Evolutionary conservation across 2,797 vertebrate species (phyloP).

Genomic region (Cygnus olor): DNA sequence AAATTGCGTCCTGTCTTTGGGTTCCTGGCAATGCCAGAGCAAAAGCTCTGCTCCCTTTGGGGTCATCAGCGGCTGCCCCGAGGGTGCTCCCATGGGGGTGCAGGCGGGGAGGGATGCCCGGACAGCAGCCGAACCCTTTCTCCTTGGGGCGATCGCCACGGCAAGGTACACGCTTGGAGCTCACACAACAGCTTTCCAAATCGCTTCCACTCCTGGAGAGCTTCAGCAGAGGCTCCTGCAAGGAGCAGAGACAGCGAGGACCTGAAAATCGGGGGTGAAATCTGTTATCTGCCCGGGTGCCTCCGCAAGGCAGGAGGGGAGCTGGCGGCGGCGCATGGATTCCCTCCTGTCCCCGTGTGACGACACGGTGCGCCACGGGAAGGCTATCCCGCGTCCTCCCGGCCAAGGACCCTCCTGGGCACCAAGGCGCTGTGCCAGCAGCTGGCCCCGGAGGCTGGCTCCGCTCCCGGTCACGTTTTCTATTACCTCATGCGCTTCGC

Average conservation of each 20-base stretch:
- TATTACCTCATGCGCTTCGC: neutral
- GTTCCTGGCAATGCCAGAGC: neutral
- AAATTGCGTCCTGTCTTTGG: fast-evolving
- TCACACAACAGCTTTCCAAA: neutral
- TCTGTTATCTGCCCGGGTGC: fast-evolving
- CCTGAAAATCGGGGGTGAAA: fast-evolving
- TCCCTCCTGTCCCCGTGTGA: neutral
- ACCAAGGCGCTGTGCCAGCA: neutral
- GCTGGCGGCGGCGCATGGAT: neutral
- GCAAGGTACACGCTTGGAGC: neutral
- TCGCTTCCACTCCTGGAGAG: neutral
- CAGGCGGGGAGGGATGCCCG: no score
- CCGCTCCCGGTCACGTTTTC: neutral
- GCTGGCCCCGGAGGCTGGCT: neutral
- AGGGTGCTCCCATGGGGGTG: neutral
- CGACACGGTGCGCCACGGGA: neutral
- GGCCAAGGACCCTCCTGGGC: conserved; percentile 36
- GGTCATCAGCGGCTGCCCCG: fast-evolving
- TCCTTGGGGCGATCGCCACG: neutral
- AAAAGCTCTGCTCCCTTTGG: neutral
- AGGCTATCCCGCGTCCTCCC: conserved; percentile 17
- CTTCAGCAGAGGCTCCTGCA: neutral
- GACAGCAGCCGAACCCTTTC: neutral
- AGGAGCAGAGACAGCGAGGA: neutral
- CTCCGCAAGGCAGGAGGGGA: fast-evolving